These are phyloP conservation scores for Fundulus diaphanus DNA, from an alignment of 2,797 vertebrate genomes.

Conservation along the genomic window DNA sequence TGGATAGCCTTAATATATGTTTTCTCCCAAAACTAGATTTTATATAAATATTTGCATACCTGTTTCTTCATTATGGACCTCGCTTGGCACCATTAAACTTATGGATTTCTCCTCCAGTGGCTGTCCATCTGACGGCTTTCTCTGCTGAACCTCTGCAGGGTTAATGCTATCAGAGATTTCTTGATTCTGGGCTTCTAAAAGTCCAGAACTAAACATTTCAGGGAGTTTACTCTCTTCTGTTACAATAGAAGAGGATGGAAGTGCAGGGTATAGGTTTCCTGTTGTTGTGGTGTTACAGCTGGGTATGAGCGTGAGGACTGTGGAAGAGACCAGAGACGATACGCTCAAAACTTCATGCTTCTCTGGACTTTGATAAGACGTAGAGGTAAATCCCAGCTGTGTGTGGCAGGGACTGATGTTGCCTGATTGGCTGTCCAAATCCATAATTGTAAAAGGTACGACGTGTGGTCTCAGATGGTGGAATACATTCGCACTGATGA, in stretches of 20 bases:
- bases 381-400: conserved; percentile 32
- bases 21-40: background rate
- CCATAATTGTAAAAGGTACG: conserved; percentile 32
- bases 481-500: background rate
- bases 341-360: conserved; percentile 52
- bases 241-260: conserved; percentile 19
- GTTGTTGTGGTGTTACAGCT: conserved; percentile 15
- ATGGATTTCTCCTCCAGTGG: conserved; percentile 61
- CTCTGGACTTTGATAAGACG: conserved; percentile 37
- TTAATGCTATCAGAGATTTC: conserved; percentile 11
- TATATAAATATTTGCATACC: conserved; percentile 47
- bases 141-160: conserved; percentile 28
- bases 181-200: conserved; percentile 32
- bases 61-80: conserved; percentile 40
- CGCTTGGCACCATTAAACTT: conserved; percentile 60
- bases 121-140: conserved; percentile 48
- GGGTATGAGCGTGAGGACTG: conserved; percentile 53
- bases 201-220: conserved; percentile 5
- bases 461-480: background rate
- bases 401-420: background rate
- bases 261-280: conserved; percentile 22
- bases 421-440: conserved; percentile 25
- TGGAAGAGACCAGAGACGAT: conserved; percentile 61
- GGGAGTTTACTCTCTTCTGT: conserved; percentile 20
- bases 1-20: background rate